Percentiles rank a stretch among this genome's conserved stretches.
phyloP scores from a whole-genome alignment of 2,113 vertebrate species.

The Etia nguti region DNA sequence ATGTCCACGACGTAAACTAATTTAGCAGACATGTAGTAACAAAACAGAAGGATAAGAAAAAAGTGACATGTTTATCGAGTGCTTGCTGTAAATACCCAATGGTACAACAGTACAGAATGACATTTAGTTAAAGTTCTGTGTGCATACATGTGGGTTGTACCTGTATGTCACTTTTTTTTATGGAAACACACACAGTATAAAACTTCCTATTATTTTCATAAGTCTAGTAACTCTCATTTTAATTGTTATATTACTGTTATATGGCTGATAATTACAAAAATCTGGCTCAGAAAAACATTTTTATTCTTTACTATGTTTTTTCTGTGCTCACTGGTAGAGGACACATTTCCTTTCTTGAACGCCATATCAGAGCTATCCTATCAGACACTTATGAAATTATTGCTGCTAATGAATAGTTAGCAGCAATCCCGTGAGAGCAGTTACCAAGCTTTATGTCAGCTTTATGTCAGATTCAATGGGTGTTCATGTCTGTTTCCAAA shows the following conservation, averaged over 20 bases:
- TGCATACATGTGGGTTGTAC: background rate
- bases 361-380: background rate
- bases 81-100: background rate
- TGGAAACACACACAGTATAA: background rate
- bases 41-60: background rate
- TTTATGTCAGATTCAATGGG: too few relatives aligned
- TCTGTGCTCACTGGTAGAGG: background rate
- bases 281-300: too few relatives aligned
- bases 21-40: background rate
- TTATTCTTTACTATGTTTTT: background rate
- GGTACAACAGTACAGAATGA: background rate
- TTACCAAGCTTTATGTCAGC: too few relatives aligned
- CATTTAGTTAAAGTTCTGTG: background rate
- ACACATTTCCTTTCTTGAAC: background rate
- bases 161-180: background rate
- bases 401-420: background rate
- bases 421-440: too few relatives aligned
- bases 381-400: background rate
- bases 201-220: background rate
- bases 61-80: background rate
- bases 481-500: too few relatives aligned
- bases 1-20: fast-evolving
- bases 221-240: background rate
- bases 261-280: background rate
- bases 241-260: background rate